Base-by-base conservation (phyloP, 1,140 invertebrate genomes). In the Pseudomyrmex dendroicus region DNA sequence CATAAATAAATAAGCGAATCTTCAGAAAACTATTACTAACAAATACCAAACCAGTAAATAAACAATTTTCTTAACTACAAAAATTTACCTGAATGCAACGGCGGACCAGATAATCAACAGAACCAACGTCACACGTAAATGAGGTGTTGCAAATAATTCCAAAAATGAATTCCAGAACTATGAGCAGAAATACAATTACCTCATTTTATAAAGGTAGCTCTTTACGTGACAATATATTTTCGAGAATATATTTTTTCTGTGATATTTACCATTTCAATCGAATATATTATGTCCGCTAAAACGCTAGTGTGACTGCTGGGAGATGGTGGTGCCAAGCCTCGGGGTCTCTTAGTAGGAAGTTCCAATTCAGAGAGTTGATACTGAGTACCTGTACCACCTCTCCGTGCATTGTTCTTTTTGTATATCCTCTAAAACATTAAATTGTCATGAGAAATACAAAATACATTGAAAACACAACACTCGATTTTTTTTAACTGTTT, bases 281-380 rank as follows among this genome's bases (percentile, higher is more conserved):
- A 94, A 84, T 93, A 92, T 48, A 93, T 92, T 83, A 95, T 94
- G 67, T 94, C 94, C 1, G 93, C 93, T 61, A 95, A 88, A 63
- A 94, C 94, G 15, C 93, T 94, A 10, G 94, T 93, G 52, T 94
- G 94, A 80, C 91, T 92, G 8, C 90, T 89, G 59, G 93, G 92
- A 46, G 92, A 92, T 5, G 91, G 88, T 63, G 94, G 93, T 15
- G 95, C 93, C 44, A 91, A 84, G 44, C 92, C 91, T 22, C 92
- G 89, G 15, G 92, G 92, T 77, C 95, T 94, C 90, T 96, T 95
- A 72, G 95, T 95, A 1, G 96, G 96, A 85, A 97, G 92, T 90
- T 97, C 95, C 73, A 97, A 91, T 91, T 97, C 96, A 9, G 96
- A 96, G 15, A 96, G 92, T 64, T 96, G 95, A 91, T 96, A 96